Base-by-base conservation (phyloP, 2,888 invertebrate genomes). In the Kryphioiulus occultus region DNA sequence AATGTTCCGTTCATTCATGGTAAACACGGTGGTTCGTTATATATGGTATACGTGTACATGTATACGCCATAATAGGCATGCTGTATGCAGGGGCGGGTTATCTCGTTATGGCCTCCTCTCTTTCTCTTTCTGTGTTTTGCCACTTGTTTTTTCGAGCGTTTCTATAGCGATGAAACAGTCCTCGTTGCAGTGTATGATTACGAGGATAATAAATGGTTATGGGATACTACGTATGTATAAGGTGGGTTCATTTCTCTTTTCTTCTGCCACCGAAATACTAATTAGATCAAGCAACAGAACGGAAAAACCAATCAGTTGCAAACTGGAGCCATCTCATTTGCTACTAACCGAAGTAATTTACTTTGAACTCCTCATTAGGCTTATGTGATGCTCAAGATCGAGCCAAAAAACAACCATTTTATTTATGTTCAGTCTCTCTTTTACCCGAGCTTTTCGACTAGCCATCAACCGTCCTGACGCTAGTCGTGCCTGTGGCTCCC, bases 231-330 rank as follows among this genome's bases (percentile, higher is more conserved):
- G 12, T 59, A 59, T 19, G 59, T 19, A 7, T 59, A 59, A 22
- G 22, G 19, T 3, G 19, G 59, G 59, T 19, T 7, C 2, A 15
- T 1, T 47, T 47, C 17, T 59, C 59, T 59, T 59, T 59, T 59
- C n/a, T 59, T 59, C 59, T 59, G 59, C 59, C 59, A 59, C 59
- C 59, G 9, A 59, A 59, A 59, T 59, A 59, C 59, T 59, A 59
- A 59, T 59, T 59, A 59, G 59, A 59, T 59, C n/a, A 59, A 59
- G 59, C 59, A 59, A 59, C 59, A 59, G 59, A 59, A 59, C 59
- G 59, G 59, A 59, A 59, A 59, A 59, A 59, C n/a, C 59, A 59
- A 59, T 59, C 59, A 59, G 59, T 59, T 59, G 19, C 59, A 59
- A 59, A 59, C n/a, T 59, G 59, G 59, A 59, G 19, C 59, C 59